A percentile compares a stretch with the other conserved stretches of the same genome.
These are phyloP conservation scores for Callyntrura sp. DNA, from an alignment of 2,888 invertebrate species.

Conservation along the genomic window DNA sequence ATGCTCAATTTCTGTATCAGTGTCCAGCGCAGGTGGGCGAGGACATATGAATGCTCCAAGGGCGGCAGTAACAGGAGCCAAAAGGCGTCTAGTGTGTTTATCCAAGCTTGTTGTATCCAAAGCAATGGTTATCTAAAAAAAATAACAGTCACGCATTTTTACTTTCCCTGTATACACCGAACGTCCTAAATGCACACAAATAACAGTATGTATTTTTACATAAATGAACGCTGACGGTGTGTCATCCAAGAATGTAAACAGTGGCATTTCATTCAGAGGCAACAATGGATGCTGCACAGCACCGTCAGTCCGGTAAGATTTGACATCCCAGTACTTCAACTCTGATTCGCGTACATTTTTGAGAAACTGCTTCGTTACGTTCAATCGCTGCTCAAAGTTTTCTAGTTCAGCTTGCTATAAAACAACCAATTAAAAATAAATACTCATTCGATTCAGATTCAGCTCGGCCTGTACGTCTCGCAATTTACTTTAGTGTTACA, in stretches of 20 bases:
- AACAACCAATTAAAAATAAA: neutral
- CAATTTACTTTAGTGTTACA: too few relatives aligned
- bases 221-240: constrained; percentile 93
- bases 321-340: constrained; percentile 84
- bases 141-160: too few relatives aligned
- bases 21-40: constrained; percentile 83
- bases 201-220: constrained; percentile 87
- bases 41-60: constrained; percentile 85
- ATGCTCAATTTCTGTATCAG: constrained; percentile 81
- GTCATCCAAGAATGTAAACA: constrained; percentile 92
- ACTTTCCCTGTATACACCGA: too few relatives aligned
- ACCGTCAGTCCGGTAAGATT: constrained; percentile 86
- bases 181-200: neutral
- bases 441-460: constrained; percentile 7
- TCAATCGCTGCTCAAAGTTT: constrained; percentile 79
- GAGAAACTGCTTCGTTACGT: constrained; percentile 80
- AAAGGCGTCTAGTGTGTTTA: constrained; percentile 88
- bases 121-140: constrained; percentile 89
- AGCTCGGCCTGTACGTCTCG: too few relatives aligned
- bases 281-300: constrained; percentile 87
- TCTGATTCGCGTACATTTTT: constrained; percentile 74
- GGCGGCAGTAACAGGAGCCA: constrained; percentile 91
- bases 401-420: constrained; percentile 77
- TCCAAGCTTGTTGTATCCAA: constrained; percentile 90
- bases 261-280: constrained; percentile 89